Evolutionary conservation across 2,113 vertebrate genomes (phyloP).

Genomic region (Actinemys pallida): DNA sequence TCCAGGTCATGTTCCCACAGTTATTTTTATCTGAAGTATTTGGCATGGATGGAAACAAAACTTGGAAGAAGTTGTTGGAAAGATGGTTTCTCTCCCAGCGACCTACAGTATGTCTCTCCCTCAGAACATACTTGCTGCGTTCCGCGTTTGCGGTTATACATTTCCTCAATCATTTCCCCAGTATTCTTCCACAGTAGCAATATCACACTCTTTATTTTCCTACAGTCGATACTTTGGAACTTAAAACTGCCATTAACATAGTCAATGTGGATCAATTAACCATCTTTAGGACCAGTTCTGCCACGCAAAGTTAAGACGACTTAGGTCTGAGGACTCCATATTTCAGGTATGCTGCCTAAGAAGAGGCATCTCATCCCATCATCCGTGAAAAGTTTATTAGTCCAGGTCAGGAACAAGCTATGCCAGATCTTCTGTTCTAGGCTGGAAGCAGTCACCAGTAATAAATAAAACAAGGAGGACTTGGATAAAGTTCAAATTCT

Average conservation of each 20-base stretch:
- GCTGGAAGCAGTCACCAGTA: neutral
- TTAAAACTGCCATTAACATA: rapidly evolving
- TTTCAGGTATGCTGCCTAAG: neutral
- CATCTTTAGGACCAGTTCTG: neutral
- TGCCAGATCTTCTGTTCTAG: neutral
- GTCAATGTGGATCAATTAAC: rapidly evolving
- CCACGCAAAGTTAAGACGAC: rapidly evolving
- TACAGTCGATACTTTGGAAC: rapidly evolving
- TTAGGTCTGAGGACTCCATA: neutral
- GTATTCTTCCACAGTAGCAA: neutral
- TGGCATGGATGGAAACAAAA: neutral
- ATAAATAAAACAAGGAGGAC: neutral
- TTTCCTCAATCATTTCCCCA: neutral
- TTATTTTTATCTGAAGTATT: neutral
- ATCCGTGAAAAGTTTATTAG: rapidly evolving
- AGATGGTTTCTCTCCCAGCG: neutral
- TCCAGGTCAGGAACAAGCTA: rapidly evolving
- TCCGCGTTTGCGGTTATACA: rapidly evolving
- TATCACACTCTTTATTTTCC: rapidly evolving
- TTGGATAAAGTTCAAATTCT: neutral
- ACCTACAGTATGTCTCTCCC: neutral
- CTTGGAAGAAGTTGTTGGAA: neutral
- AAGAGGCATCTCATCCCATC: rapidly evolving
- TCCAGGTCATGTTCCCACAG: rapidly evolving
- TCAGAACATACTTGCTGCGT: rapidly evolving